A percentile compares a stretch with the other conserved stretches of the same genome.
Evolutionary conservation across 1,140 invertebrate species (phyloP).

Genomic region (Hormaphis cornu): DNA sequence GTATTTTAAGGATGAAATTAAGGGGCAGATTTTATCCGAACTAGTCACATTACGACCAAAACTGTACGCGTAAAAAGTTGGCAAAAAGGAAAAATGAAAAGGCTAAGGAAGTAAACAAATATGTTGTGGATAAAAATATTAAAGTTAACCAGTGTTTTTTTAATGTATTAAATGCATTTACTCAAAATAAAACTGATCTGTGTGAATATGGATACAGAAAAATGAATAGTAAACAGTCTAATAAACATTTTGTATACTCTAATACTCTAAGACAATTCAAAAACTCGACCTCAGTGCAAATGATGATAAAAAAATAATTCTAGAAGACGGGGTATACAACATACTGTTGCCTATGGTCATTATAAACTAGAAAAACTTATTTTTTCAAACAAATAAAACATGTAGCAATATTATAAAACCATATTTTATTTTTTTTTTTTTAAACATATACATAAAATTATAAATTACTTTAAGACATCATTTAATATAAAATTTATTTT

Average conservation of each 20-base stretch:
- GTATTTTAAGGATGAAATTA: constrained; percentile 47
- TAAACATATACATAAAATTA: neutral
- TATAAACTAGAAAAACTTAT: no score
- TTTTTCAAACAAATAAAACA: no score
- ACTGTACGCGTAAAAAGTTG: neutral
- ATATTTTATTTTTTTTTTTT: no score
- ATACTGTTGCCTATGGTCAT: neutral
- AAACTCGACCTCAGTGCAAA: neutral
- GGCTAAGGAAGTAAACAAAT: neutral
- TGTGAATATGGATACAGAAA: neutral
- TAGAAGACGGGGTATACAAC: neutral
- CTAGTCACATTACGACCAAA: constrained; percentile 37
- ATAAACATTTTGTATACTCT: neutral
- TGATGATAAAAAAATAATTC: neutral
- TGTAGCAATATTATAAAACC: no score
- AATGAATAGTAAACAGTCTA: neutral
- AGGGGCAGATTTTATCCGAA: constrained; percentile 41
- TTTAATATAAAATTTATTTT: neutral
- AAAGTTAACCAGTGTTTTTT: neutral
- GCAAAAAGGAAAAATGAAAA: neutral
- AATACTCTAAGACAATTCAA: neutral
- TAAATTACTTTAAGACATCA: neutral
- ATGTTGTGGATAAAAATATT: neutral
- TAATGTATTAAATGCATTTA: neutral
- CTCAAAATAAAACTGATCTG: neutral